phyloP scores from a whole-genome alignment of 2,113 vertebrate genomes.

The Elephas maximus region DNA sequence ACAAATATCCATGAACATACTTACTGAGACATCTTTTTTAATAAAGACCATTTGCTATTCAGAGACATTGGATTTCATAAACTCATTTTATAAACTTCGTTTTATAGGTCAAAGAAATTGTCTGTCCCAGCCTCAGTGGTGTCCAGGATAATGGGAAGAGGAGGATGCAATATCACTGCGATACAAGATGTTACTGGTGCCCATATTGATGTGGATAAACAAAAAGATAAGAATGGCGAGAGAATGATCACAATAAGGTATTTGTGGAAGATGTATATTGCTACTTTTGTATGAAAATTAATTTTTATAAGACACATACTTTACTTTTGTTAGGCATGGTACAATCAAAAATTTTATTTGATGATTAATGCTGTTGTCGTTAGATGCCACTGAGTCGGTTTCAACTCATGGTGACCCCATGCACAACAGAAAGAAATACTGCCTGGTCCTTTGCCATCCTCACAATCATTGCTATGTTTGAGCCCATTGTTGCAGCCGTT shows the following conservation, averaged over 20 bases:
- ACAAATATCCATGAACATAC: conserved; percentile 9
- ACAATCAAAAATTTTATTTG: conserved; percentile 59
- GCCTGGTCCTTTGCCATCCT: too few species aligned
- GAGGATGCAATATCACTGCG: conserved; percentile 99
- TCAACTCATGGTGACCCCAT: too few species aligned
- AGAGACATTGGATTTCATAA: conserved; percentile 53
- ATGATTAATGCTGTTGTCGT: conserved; percentile 15
- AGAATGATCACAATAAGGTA: conserved; percentile 99
- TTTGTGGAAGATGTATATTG: conserved; percentile 16
- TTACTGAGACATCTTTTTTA: conserved; percentile 35
- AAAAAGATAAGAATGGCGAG: conserved; percentile 99
- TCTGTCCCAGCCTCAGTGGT: conserved; percentile 99
- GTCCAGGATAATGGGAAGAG: conserved; percentile 99
- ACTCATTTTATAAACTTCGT: conserved; percentile 77
- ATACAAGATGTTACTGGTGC: conserved; percentile 99
- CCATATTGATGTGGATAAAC: conserved; percentile 99
- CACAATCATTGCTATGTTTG: too few species aligned
- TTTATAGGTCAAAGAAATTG: conserved; percentile 97
- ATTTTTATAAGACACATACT: conserved; percentile 25
- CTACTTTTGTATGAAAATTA: not conserved
- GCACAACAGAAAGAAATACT: too few species aligned
- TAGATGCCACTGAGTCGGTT: too few species aligned
- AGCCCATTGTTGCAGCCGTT: too few species aligned
- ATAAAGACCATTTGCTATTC: not conserved
- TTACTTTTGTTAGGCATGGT: conserved; percentile 29